A percentile compares a stretch with the other conserved stretches of the same genome.
These are phyloP conservation scores for Machimus rusticus DNA, from an alignment of 2,888 invertebrate species.

Conservation along the genomic window DNA sequence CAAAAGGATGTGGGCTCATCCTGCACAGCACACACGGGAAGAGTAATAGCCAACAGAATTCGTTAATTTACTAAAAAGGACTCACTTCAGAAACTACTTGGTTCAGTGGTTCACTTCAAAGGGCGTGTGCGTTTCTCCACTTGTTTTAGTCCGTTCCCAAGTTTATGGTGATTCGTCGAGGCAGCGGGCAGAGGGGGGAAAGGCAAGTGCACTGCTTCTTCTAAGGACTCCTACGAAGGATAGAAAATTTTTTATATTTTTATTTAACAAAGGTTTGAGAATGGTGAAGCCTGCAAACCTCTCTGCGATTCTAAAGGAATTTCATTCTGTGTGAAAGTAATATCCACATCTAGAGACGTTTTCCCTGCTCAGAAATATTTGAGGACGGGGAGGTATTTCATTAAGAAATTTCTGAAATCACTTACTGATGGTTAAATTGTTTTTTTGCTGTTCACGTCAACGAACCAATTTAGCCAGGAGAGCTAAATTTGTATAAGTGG, in stretches of 20 bases:
- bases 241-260: background rate
- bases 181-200: background rate
- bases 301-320: background rate
- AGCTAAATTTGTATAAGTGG: background rate
- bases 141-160: constrained; percentile 13
- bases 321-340: constrained; percentile 6
- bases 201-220: background rate
- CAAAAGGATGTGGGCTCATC: background rate
- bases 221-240: background rate
- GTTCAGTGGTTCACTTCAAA: constrained; percentile 37
- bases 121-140: constrained; percentile 1
- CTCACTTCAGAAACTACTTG: constrained; percentile 41
- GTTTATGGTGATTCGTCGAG: background rate
- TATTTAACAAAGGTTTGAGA: background rate
- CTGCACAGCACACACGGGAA: background rate
- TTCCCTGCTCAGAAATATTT: background rate
- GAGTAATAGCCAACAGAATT: constrained; percentile 41
- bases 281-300: background rate
- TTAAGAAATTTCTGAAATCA: background rate
- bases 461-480: background rate
- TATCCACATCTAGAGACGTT: background rate
- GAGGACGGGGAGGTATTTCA: background rate
- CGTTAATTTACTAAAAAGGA: constrained; percentile 42
- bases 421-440: background rate
- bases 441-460: background rate